Evolutionary conservation across 2,113 vertebrate genomes (phyloP).

Genomic region (Monopterus albus): DNA sequence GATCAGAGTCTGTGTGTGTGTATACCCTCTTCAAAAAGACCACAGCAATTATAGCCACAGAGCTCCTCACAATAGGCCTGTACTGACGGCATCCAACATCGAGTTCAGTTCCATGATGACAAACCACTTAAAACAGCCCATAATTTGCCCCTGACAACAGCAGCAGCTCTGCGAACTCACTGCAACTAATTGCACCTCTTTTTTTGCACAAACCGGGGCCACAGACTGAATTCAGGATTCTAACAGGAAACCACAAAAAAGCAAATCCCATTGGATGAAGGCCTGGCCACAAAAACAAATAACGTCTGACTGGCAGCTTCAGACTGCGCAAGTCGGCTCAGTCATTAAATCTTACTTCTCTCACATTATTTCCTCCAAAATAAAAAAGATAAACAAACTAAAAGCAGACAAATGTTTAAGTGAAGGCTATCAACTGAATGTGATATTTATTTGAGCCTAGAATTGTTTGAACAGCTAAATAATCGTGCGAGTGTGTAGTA

Average conservation of each 20-base stretch:
- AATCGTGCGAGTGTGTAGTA: background rate
- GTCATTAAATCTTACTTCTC: background rate
- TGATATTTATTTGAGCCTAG: background rate
- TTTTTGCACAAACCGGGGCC: conserved; percentile 37
- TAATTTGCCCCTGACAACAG: conserved; percentile 55
- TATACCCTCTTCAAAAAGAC: conserved; percentile 55
- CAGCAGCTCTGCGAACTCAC: conserved; percentile 18
- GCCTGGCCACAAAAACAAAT: conserved; percentile 17
- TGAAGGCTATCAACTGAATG: background rate
- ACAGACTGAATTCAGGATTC: conserved; percentile 20
- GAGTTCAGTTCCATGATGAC: conserved; percentile 50
- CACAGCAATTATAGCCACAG: conserved; percentile 47
- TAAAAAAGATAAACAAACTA: background rate
- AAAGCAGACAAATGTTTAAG: conserved; percentile 19
- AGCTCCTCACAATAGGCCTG: conserved; percentile 49
- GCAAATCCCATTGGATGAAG: conserved; percentile 11
- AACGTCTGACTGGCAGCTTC: background rate
- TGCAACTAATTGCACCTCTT: conserved; percentile 37
- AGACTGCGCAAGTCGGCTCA: conserved; percentile 1
- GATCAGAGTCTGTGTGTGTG: conserved; percentile 13
- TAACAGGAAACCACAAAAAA: conserved; percentile 43
- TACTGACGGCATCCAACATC: conserved; percentile 43
- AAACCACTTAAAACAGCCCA: conserved; percentile 61
- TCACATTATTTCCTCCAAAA: background rate
- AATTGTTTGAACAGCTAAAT: conserved; percentile 5